Evolutionary conservation across 2,113 vertebrate genomes (phyloP), one percentile per base, ranked within the genome.

Genomic region (Chrysemys picta): DNA sequence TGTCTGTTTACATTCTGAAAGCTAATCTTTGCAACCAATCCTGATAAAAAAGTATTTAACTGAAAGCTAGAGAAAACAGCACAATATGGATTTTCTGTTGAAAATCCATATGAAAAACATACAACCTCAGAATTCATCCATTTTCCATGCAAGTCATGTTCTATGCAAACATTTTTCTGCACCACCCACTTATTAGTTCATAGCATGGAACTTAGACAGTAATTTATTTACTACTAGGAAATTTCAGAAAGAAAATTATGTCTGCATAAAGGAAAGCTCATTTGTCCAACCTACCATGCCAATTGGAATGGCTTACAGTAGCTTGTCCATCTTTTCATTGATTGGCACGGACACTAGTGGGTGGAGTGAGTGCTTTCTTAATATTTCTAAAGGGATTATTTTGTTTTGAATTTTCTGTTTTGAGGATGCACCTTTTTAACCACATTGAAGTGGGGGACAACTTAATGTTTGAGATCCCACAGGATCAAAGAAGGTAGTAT

Each of bases 1-100:
- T 54, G 69, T 54, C 50, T 96, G 91, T 92, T 83, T 85, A 92
- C 82, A 80, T 87, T 12, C 38, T 92, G 78, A 93, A 92, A 96
- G 81, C 96, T 93, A 91, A 91, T 89, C 86, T 88, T 78, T 90
- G 53, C 82, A 95, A 93, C 84, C 10, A 90, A 6, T 31, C 56
- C 21, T 72, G 14, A 35, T n/a, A 35, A 89, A 72, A 94, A 80
- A n/a, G 31, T 2, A 56, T 3, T 2, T 2, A 76, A 65, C 76
- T 93, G 35, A 81, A 84, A 5, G 8, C 13, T 11, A 82, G 38
- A 38, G 52, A 89, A 92, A 82, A 76, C 21, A 45, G 47, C 13
- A 42, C 22, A 76, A 25, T 4, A n/a, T n/a, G n/a, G n/a, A n/a
- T n/a, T n/a, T n/a, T n/a, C 22, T 25, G 27, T 6, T 82, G 69